Base-by-base conservation (phyloP, 2,888 invertebrate species). In the Sinotaia quadrata region DNA sequence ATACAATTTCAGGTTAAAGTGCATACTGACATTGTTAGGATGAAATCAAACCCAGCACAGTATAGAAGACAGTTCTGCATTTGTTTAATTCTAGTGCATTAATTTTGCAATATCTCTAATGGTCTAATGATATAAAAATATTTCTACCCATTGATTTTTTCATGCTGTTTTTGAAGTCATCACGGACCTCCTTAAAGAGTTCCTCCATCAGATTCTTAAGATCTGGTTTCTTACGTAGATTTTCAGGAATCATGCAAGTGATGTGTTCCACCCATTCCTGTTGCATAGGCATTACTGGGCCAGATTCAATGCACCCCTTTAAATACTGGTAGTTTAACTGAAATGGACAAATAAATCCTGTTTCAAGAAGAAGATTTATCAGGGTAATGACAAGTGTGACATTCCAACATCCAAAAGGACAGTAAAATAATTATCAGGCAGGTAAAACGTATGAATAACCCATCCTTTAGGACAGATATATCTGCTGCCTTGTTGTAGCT, bases 61-160 rank as follows among this genome's bases (percentile, higher is more conserved):
- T n/a, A n/a, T n/a, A n/a, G n/a, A n/a, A n/a, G n/a, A n/a, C n/a
- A n/a, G n/a, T n/a, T n/a, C n/a, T n/a, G n/a, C n/a, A n/a, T n/a
- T n/a, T n/a, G n/a, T n/a, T n/a, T n/a, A n/a, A n/a, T n/a, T n/a
- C n/a, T n/a, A n/a, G n/a, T n/a, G n/a, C n/a, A n/a, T n/a, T n/a
- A n/a, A n/a, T n/a, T n/a, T n/a, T n/a, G n/a, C n/a, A n/a, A n/a
- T n/a, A n/a, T n/a, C n/a, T n/a, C n/a, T n/a, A n/a, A n/a, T n/a
- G n/a, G n/a, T n/a, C n/a, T n/a, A n/a, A n/a, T n/a, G n/a, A n/a
- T n/a, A n/a, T n/a, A n/a, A n/a, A n/a, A n/a, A n/a, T n/a, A n/a
- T n/a, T n/a, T n/a, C n/a, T n/a, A 88, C 88, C 87, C 84, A 85
- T 86, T 7, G 87, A 87, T 72, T 85, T 87, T 65, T 87, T 87